Evolutionary conservation across 2,888 invertebrate species (phyloP).

Genomic region (Chaetogeoica ovagalla): DNA sequence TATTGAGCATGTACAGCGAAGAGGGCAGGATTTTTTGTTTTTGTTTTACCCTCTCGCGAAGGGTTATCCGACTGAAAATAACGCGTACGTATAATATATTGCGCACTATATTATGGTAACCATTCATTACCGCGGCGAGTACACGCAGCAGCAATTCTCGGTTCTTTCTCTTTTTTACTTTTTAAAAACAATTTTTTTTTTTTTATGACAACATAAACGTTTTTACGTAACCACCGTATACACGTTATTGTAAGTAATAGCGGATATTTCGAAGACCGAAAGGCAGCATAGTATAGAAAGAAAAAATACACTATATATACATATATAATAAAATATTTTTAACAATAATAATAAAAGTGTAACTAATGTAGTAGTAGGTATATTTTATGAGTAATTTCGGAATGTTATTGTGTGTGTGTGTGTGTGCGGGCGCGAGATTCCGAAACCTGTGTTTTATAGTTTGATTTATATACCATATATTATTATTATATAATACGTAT

Average conservation of each 20-base stretch:
- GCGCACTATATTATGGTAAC: not conserved
- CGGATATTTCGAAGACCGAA: constrained; percentile 33
- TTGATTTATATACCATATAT: constrained; percentile 1
- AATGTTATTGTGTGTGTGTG: constrained; percentile 1
- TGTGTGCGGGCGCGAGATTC: not conserved
- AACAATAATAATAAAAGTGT: constrained; percentile 44
- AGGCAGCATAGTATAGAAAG: not conserved
- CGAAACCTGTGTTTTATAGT: constrained; percentile 15
- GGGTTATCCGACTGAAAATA: constrained; percentile 11
- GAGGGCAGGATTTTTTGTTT: constrained; percentile 17
- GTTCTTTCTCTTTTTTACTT: constrained; percentile 9
- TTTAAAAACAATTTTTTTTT: not conserved
- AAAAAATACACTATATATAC: not conserved
- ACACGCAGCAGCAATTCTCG: not conserved
- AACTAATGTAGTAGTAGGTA: constrained; percentile 35
- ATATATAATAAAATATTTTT: constrained; percentile 18
- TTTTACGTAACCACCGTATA: constrained; percentile 29
- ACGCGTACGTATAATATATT: not conserved
- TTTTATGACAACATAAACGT: constrained; percentile 49
- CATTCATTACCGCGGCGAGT: constrained; percentile 19
- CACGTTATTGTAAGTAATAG: constrained; percentile 26
- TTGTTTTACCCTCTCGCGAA: constrained; percentile 38
- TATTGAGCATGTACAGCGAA: not conserved
- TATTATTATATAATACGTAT: too few species aligned
- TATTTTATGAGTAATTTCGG: constrained; percentile 27